Evolutionary conservation across 92 coral and sea anemone species (phyloP).

Genomic region (Epizoanthus ramosus): DNA sequence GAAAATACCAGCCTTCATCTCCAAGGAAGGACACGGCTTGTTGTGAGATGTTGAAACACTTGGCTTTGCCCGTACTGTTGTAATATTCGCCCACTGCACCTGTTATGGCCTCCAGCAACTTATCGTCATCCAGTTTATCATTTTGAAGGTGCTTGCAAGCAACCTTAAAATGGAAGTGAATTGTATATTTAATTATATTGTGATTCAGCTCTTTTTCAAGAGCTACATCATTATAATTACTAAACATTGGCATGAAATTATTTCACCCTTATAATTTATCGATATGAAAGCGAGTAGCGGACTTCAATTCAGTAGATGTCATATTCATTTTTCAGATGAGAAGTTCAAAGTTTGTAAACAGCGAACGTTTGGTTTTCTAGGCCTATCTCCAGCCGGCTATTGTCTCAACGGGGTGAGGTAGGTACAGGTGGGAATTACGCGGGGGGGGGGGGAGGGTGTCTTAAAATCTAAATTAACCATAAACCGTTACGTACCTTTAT

Average conservation of each 20-base stretch:
- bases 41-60: conserved; percentile 88
- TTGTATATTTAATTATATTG: background rate
- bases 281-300: too few relatives aligned
- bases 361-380: background rate
- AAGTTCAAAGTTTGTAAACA: too few relatives aligned
- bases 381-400: too few relatives aligned
- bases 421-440: too few relatives aligned
- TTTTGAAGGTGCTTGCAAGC: conserved; percentile 78
- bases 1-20: conserved; percentile 97
- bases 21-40: conserved; percentile 95
- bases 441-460: too few relatives aligned
- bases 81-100: conserved; percentile 92
- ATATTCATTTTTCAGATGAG: too few relatives aligned
- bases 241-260: too few relatives aligned
- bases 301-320: too few relatives aligned
- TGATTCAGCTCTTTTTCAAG: too few relatives aligned
- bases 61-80: conserved; percentile 84
- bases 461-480: background rate
- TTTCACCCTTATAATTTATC: too few relatives aligned
- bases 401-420: too few relatives aligned
- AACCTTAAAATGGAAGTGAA: conserved; percentile 48
- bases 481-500: conserved; percentile 69
- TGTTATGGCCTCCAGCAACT: conserved; percentile 70
- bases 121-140: conserved; percentile 69
- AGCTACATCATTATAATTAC: too few relatives aligned